phyloP scores from a whole-genome alignment of 2,797 vertebrate genomes.

The Lindbergichthys nudifrons region DNA sequence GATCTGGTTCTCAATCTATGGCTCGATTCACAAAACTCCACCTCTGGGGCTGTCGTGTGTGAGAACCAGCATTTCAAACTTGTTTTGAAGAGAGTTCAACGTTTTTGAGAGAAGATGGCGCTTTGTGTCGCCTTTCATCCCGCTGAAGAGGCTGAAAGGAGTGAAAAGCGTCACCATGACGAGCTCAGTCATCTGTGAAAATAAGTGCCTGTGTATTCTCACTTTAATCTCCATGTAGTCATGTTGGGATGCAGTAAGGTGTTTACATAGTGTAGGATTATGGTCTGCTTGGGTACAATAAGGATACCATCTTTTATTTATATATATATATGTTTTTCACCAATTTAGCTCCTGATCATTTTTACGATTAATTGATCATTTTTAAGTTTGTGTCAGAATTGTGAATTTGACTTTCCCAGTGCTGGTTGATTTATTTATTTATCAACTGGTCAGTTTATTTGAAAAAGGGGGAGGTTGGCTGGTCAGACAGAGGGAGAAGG shows the following conservation, averaged over 20 bases:
- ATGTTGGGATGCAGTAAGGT: constrained; percentile 77
- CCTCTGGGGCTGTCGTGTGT: constrained; percentile 76
- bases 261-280: constrained; percentile 66
- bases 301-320: not conserved
- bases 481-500: constrained; percentile 1
- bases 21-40: constrained; percentile 74
- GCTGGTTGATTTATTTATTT: not conserved
- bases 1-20: constrained; percentile 50
- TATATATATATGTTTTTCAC: too few relatives aligned
- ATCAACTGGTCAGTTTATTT: not conserved
- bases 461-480: not conserved
- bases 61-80: constrained; percentile 79
- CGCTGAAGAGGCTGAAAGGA: constrained; percentile 75
- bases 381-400: too few relatives aligned
- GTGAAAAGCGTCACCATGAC: constrained; percentile 85
- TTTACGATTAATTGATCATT: too few relatives aligned
- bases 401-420: too few relatives aligned
- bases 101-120: constrained; percentile 72
- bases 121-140: constrained; percentile 81
- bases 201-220: constrained; percentile 76
- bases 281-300: constrained; percentile 2
- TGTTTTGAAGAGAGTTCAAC: constrained; percentile 84
- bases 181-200: constrained; percentile 88
- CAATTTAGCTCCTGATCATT: too few relatives aligned
- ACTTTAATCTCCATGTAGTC: constrained; percentile 83